Conservation (phyloP, 1,140 invertebrate species). For the Papilio xuthus region DNA sequence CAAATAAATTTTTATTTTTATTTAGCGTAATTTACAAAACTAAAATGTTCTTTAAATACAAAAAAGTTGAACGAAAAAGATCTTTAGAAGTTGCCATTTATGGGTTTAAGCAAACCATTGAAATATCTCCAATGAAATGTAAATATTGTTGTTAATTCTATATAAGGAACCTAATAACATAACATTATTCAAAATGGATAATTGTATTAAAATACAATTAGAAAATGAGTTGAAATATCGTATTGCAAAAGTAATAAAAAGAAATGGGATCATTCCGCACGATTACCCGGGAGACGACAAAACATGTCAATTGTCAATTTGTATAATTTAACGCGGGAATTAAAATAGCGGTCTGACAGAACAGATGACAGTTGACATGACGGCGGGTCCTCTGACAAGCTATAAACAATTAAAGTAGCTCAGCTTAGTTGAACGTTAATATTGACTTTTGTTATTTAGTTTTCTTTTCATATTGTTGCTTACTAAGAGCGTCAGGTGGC, state of each 20-base stretch:
- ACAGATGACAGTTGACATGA: constrained; percentile 69
- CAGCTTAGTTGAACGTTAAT: background rate
- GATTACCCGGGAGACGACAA: constrained; percentile 76
- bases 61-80: no score
- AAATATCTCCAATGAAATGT: no score
- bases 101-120: no score
- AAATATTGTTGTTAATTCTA: background rate
- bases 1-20: no score
- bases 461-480: background rate
- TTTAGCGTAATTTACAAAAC: no score
- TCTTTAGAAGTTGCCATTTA: no score
- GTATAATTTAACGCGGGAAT: constrained; percentile 72
- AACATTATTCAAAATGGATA: background rate
- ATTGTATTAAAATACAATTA: constrained; percentile 13
- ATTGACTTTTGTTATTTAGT: background rate
- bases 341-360: constrained; percentile 75
- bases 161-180: background rate
- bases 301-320: constrained; percentile 77
- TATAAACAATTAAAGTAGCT: constrained; percentile 15
- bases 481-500: no score
- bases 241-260: constrained; percentile 53
- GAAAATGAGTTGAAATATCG: background rate
- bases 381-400: constrained; percentile 10
- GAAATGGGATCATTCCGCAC: constrained; percentile 65
- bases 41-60: no score